phyloP scores from a whole-genome alignment of 2,888 invertebrate species.

The Eupeodes luniger region DNA sequence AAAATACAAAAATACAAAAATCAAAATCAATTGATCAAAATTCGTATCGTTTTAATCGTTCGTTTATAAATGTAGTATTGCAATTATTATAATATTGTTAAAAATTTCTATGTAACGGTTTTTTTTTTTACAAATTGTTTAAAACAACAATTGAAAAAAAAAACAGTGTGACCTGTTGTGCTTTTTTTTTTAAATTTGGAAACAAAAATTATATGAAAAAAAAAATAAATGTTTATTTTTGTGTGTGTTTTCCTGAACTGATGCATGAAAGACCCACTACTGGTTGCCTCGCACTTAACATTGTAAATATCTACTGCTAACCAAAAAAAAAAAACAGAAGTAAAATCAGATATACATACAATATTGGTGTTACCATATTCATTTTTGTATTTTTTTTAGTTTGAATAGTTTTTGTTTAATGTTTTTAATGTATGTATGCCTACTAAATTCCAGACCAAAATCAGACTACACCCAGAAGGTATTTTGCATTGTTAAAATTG shows the following conservation, averaged over 20 bases:
- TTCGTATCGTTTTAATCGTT: slow-evolving; percentile 35
- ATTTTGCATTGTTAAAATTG: background rate
- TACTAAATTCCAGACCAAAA: background rate
- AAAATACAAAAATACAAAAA: slow-evolving; percentile 27
- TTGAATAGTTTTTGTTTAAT: background rate
- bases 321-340: background rate
- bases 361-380: slow-evolving; percentile 49
- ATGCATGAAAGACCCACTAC: slow-evolving; percentile 84
- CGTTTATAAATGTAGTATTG: slow-evolving; percentile 41
- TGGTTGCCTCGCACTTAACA: slow-evolving; percentile 79
- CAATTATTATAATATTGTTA: background rate
- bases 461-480: background rate
- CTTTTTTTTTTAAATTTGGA: slow-evolving; percentile 22
- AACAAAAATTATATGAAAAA: background rate
- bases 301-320: slow-evolving; percentile 41
- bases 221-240: slow-evolving; percentile 59
- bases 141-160: background rate
- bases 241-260: slow-evolving; percentile 70
- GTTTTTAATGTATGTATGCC: background rate
- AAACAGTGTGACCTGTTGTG: slow-evolving; percentile 33
- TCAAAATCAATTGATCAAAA: slow-evolving; percentile 3
- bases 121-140: slow-evolving; percentile 22
- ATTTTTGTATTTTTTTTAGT: background rate
- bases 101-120: slow-evolving; percentile 24
- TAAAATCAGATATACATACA: slow-evolving; percentile 18